A percentile compares a stretch with the other conserved stretches of the same genome.
Conservation (phyloP, 2,797 vertebrate species). For the Apogon talboti region DNA sequence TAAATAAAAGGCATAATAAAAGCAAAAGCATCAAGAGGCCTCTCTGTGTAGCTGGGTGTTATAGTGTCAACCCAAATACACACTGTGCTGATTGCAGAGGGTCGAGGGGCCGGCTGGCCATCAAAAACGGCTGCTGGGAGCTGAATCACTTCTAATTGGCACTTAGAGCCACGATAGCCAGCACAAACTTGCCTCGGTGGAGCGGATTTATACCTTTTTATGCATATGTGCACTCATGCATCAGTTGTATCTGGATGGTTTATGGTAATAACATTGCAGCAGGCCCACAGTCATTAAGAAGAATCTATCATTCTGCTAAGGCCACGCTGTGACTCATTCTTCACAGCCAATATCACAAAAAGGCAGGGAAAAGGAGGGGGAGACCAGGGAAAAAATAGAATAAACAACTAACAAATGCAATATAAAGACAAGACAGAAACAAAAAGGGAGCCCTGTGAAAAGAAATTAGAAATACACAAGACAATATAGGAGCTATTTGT, state of each 20-base stretch:
- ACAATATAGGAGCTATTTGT: slow-evolving; percentile 5
- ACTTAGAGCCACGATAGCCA: slow-evolving; percentile 55
- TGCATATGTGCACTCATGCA: slow-evolving; percentile 63
- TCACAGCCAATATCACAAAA: slow-evolving; percentile 57
- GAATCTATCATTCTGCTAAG: slow-evolving; percentile 64
- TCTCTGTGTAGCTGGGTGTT: slow-evolving; percentile 21
- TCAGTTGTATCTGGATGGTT: slow-evolving; percentile 64
- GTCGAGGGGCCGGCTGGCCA: slow-evolving; percentile 35
- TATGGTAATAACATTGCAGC: slow-evolving; percentile 69
- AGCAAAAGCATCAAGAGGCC: slow-evolving; percentile 5
- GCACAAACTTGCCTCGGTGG: slow-evolving; percentile 43
- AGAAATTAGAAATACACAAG: slow-evolving; percentile 27
- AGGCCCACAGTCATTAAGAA: slow-evolving; percentile 68
- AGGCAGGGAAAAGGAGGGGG: slow-evolving; percentile 5
- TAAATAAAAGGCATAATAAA: slow-evolving; percentile 46
- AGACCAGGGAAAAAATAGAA: slow-evolving; percentile 4
- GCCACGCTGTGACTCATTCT: slow-evolving; percentile 65
- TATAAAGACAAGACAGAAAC: slow-evolving; percentile 16
- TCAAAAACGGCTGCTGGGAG: slow-evolving; percentile 44
- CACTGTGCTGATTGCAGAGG: slow-evolving; percentile 38
- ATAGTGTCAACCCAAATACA: slow-evolving; percentile 38
- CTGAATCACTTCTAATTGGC: slow-evolving; percentile 69
- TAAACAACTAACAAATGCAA: slow-evolving; percentile 30
- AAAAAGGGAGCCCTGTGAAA: slow-evolving; percentile 12
- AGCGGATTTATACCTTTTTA: slow-evolving; percentile 61